phyloP scores from a whole-genome alignment of 2,888 invertebrate genomes.

The Adelphocoris suturalis region DNA sequence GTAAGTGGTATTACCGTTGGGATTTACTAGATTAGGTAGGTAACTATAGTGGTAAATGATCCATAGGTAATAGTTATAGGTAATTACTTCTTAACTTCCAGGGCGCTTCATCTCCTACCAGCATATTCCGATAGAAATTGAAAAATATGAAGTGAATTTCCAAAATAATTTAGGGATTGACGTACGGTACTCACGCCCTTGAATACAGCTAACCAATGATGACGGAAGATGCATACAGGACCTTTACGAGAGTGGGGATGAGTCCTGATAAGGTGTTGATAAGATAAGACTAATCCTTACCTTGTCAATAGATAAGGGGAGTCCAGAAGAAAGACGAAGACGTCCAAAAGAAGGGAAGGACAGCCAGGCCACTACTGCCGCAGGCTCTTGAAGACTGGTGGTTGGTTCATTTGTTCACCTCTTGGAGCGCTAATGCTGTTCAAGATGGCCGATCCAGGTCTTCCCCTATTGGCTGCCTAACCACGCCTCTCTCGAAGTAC shows the following conservation, averaged over 20 bases:
- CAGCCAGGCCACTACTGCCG: constrained; percentile 70
- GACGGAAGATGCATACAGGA: too few species aligned
- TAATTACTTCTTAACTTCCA: too few species aligned
- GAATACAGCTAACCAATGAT: too few species aligned
- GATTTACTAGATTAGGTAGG: too few species aligned
- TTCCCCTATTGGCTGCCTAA: constrained; percentile 33
- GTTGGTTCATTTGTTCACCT: constrained; percentile 41
- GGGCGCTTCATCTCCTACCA: too few species aligned
- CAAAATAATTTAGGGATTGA: too few species aligned
- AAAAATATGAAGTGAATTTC: too few species aligned
- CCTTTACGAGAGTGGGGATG: background rate
- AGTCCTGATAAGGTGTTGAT: constrained; percentile 39
- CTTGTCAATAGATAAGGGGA: constrained; percentile 43
- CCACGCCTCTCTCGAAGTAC: constrained; percentile 52
- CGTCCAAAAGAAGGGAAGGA: constrained; percentile 50
- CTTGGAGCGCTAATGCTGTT: constrained; percentile 45
- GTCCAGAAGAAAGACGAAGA: constrained; percentile 24
- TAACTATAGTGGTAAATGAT: too few species aligned
- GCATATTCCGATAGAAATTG: too few species aligned
- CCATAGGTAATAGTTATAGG: too few species aligned
- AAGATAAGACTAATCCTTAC: constrained; percentile 61
- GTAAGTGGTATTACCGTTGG: too few species aligned
- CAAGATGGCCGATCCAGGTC: constrained; percentile 53
- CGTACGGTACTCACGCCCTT: too few species aligned
- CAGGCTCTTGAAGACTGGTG: constrained; percentile 63